phyloP scores from a whole-genome alignment of 2,888 invertebrate genomes.

The Drosophila paramelanica region DNA sequence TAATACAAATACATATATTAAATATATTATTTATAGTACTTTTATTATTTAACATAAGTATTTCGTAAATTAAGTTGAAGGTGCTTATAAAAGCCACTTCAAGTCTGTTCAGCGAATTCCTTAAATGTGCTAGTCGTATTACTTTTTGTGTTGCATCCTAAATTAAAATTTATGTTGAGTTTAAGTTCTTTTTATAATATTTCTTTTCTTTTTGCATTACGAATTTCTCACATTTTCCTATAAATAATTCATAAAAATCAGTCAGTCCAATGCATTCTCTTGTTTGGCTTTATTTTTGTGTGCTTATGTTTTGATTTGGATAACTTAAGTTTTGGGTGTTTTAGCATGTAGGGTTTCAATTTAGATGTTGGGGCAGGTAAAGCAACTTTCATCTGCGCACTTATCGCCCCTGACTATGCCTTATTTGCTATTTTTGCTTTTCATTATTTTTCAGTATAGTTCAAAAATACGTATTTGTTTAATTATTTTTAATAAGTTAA shows the following conservation, averaged over 20 bases:
- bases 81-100: slow-evolving; percentile 19
- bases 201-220: slow-evolving; percentile 5
- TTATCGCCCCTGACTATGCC: slow-evolving; percentile 17
- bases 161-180: slow-evolving; percentile 37
- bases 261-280: slow-evolving; percentile 72
- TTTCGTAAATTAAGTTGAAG: slow-evolving; percentile 27
- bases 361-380: slow-evolving; percentile 14
- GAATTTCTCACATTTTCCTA: slow-evolving; percentile 23
- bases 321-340: slow-evolving; percentile 14
- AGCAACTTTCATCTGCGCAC: not conserved
- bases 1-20: slow-evolving; percentile 47
- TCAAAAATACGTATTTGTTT: slow-evolving; percentile 57
- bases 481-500: slow-evolving; percentile 69
- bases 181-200: slow-evolving; percentile 31
- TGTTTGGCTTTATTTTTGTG: slow-evolving; percentile 54
- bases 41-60: slow-evolving; percentile 21
- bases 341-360: slow-evolving; percentile 25
- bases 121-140: slow-evolving; percentile 46
- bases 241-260: slow-evolving; percentile 74
- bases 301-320: slow-evolving; percentile 11
- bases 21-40: slow-evolving; percentile 22
- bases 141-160: slow-evolving; percentile 25
- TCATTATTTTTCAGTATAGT: slow-evolving; percentile 46
- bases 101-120: slow-evolving; percentile 71
- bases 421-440: slow-evolving; percentile 14